Conservation (phyloP, 2,113 vertebrate species). For the Sapayoa aenigma region DNA sequence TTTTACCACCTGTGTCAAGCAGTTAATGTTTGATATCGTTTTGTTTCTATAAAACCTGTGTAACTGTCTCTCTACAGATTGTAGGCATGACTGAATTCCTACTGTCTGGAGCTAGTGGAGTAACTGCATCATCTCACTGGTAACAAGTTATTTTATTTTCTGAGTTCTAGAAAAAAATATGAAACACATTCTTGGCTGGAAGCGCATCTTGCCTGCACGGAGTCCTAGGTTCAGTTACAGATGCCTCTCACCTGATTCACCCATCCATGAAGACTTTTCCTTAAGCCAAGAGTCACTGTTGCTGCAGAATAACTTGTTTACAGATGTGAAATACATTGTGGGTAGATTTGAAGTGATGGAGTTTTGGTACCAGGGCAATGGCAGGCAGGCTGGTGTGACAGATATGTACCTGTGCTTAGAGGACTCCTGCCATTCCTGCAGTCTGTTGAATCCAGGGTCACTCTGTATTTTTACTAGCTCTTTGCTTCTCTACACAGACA, state of each 20-base stretch:
- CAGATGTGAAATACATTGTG: rapidly evolving
- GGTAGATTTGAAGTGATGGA: neutral
- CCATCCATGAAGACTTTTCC: neutral
- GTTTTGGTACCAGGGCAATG: neutral
- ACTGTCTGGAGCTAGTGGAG: neutral
- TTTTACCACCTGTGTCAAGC: neutral
- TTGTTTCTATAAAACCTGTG: neutral
- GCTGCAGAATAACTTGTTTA: neutral
- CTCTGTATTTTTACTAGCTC: neutral
- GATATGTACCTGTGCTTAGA: neutral
- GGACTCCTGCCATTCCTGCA: neutral
- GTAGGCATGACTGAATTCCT: neutral
- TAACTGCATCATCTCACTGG: neutral
- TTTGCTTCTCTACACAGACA: neutral
- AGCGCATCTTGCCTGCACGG: neutral
- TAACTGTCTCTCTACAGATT: neutral
- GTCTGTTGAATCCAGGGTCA: neutral
- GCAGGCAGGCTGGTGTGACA: neutral
- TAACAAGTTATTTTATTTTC: neutral
- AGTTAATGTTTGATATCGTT: neutral
- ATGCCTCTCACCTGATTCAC: neutral
- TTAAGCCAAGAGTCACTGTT: neutral
- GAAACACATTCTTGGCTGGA: neutral
- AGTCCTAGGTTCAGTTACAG: neutral
- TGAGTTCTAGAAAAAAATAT: neutral